phyloP scores from a whole-genome alignment of 2,797 vertebrate species.

The Anguilla anguilla region DNA sequence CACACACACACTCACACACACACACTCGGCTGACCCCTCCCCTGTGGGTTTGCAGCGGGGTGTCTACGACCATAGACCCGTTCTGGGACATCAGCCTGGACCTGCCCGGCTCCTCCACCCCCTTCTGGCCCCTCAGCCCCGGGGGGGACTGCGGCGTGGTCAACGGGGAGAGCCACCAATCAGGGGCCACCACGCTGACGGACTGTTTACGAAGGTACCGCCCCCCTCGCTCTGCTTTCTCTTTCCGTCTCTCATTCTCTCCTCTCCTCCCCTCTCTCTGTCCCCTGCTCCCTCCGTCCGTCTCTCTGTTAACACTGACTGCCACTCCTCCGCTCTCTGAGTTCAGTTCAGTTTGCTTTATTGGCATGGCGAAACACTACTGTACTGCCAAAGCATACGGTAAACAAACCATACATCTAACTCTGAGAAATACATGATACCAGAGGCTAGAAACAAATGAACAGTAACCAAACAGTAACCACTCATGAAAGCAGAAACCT shows the following conservation, averaged over 20 bases:
- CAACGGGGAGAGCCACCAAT: slow-evolving; percentile 91
- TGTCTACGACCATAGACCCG: slow-evolving; percentile 97
- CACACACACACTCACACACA: too few species aligned
- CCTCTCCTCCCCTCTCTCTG: background rate
- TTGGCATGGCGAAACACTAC: too few species aligned
- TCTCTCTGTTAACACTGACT: background rate
- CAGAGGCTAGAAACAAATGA: too few species aligned
- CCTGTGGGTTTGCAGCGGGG: slow-evolving; percentile 73
- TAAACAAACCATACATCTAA: too few species aligned
- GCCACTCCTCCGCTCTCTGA: background rate
- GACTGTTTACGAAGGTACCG: slow-evolving; percentile 93
- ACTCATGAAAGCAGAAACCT: too few species aligned
- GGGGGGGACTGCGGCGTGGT: slow-evolving; percentile 91
- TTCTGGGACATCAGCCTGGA: slow-evolving; percentile 99
- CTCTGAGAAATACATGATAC: too few species aligned
- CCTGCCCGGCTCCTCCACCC: slow-evolving; percentile 93
- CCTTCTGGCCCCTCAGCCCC: slow-evolving; percentile 97
- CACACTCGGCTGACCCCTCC: background rate
- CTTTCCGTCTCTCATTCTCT: background rate
- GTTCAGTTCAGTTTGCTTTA: too few species aligned
- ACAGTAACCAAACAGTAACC: too few species aligned
- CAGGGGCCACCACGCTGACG: slow-evolving; percentile 84
- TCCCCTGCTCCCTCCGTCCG: background rate
- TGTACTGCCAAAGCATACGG: too few species aligned
- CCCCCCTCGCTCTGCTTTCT: background rate